Evolutionary conservation across 35 echinoderm and acorn worm genomes (phyloP), one percentile per base, ranked within the genome.

Genomic region (Hemicentrotus pulcherrimus): DNA sequence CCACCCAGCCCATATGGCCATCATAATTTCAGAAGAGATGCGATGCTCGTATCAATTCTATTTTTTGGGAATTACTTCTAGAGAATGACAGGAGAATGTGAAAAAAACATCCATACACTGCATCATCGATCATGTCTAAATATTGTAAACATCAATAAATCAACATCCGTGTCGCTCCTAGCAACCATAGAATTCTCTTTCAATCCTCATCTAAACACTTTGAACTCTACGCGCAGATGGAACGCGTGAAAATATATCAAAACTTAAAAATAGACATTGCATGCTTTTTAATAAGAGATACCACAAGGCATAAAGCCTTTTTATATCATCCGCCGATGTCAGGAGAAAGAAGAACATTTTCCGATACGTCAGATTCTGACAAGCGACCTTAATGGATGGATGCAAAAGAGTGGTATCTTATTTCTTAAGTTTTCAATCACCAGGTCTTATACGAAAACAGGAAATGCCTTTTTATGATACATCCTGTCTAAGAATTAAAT

Each of bases 121-220:
- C 65, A 78, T 78, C 65, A 22, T 78, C 65, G 28, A 78, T 78
- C 65, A 78, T 78, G 65, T 28, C 65, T 78, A 78, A 28, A 78
- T 78, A 78, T 78, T 78, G 65, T 78, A 78, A 78, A 78, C 65
- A 78, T n/a, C 65, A 28, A 78, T 78, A 78, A 78, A 78, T 78
- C 65, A 78, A 78, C 65, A 78, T 78, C 65, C 65, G 22, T n/a
- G 65, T 78, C 65, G 65, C 65, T 18, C 19, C 7, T 78, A n/a
- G 65, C 65, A 78, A 78, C 65, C 65, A n/a, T 78, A 22, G 65
- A 78, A 28, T 78, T 78, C 65, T 78, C 65, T 78, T 78, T 78
- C 65, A 78, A n/a, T 78, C 19, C 19, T 78, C 65, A 78, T 78
- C 65, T 4, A 78, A 7, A 78, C 24, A 78, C 65, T 78, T 78